Percentiles rank a stretch among this genome's conserved stretches.
phyloP scores from a whole-genome alignment of 2,797 vertebrate species.

The Myiothlypis coronata region DNA sequence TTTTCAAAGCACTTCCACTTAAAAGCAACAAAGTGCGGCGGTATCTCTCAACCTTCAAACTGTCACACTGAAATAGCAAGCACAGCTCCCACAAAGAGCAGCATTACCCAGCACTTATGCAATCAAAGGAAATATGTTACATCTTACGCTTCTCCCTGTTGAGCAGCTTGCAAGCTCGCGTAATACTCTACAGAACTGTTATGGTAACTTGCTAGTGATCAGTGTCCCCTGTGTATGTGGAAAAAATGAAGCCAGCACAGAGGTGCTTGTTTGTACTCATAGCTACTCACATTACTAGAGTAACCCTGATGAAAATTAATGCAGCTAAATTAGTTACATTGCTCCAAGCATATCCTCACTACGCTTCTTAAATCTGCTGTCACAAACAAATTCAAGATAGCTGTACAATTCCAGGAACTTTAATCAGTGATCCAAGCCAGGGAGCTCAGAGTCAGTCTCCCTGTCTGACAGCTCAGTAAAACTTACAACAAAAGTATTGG shows the following conservation, averaged over 20 bases:
- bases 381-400: neutral
- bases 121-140: slow-evolving; percentile 50
- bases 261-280: slow-evolving; percentile 16
- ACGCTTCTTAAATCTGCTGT: neutral
- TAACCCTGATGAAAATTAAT: neutral
- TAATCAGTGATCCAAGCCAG: neutral
- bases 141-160: slow-evolving; percentile 35
- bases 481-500: neutral
- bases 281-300: neutral
- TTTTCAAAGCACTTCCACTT: slow-evolving; percentile 32
- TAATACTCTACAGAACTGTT: slow-evolving; percentile 6
- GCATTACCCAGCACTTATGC: slow-evolving; percentile 54
- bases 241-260: neutral
- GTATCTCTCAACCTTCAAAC: neutral
- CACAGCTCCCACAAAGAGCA: neutral
- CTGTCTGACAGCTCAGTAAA: neutral
- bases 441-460: neutral
- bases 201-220: neutral
- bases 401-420: neutral
- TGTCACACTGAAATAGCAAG: neutral
- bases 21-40: neutral
- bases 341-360: neutral
- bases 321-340: neutral
- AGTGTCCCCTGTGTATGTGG: slow-evolving; percentile 54
- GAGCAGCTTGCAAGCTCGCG: slow-evolving; percentile 43